Conservation (phyloP, 2,113 vertebrate species). For the Corythaeola cristata region DNA sequence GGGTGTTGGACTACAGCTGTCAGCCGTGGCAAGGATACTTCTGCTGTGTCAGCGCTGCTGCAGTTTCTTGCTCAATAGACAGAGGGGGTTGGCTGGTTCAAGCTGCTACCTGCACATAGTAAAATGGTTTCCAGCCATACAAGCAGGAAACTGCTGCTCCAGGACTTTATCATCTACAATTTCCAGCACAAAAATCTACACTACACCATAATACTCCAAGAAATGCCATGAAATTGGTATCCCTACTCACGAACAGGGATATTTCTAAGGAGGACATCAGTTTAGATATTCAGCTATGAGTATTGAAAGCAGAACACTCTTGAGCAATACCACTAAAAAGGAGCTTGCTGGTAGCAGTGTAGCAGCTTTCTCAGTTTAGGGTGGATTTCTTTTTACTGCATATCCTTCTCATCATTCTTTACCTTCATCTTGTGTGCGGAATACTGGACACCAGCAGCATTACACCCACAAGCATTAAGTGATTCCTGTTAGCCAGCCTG, state of each 20-base stretch:
- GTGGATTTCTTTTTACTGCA: neutral
- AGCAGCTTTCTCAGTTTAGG: neutral
- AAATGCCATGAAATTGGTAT: neutral
- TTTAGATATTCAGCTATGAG: neutral
- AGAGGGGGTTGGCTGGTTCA: neutral
- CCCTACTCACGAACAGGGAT: neutral
- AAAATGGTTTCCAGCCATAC: neutral
- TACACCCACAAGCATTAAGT: neutral
- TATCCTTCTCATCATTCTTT: neutral
- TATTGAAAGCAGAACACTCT: neutral
- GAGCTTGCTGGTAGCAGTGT: neutral
- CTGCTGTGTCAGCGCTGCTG: neutral
- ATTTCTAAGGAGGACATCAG: neutral
- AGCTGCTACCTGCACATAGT: neutral
- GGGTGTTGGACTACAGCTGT: neutral
- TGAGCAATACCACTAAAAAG: neutral
- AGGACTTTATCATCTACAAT: rapidly evolving
- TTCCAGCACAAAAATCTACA: neutral
- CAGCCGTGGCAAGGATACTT: neutral
- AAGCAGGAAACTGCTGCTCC: neutral
- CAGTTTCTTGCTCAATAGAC: neutral
- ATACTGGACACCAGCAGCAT: neutral
- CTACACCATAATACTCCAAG: neutral
- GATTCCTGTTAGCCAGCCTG: neutral
- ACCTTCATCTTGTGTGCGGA: neutral